phyloP scores from a whole-genome alignment of 2,797 vertebrate species.

The Natrix natrix region DNA sequence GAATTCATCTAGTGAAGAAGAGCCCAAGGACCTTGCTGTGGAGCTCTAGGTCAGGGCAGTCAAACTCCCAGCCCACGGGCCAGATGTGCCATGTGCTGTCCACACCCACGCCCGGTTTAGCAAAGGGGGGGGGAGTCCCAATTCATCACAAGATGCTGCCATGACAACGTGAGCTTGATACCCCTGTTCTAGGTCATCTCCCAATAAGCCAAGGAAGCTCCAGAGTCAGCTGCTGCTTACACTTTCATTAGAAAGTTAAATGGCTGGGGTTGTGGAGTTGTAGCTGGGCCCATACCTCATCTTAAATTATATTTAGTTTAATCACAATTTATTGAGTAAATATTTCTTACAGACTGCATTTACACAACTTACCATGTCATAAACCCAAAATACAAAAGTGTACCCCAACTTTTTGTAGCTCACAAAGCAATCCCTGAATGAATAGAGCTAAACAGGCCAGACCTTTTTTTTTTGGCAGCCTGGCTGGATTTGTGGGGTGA shows the following conservation, averaged over 20 bases:
- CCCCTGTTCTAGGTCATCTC: not conserved
- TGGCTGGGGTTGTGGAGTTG: not conserved
- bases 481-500: not conserved
- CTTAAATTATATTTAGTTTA: not conserved
- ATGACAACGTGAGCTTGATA: too few relatives aligned
- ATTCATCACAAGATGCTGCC: too few relatives aligned
- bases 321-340: too few relatives aligned
- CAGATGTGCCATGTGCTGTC: too few relatives aligned
- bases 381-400: not conserved
- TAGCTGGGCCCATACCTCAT: not conserved
- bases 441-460: not conserved
- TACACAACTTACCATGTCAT: not conserved
- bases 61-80: too few relatives aligned
- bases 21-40: not conserved
- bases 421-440: not conserved
- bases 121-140: too few relatives aligned
- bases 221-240: not conserved
- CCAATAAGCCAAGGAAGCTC: not conserved
- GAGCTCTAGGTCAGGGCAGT: not conserved
- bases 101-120: too few relatives aligned
- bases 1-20: not conserved
- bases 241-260: not conserved
- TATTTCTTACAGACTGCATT: not conserved
- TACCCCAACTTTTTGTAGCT: not conserved
- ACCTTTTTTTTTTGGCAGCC: not conserved